A percentile compares a stretch with the other conserved stretches of the same genome.
phyloP scores from a whole-genome alignment of 2,113 vertebrate genomes.

The Lepisosteus osseus region DNA sequence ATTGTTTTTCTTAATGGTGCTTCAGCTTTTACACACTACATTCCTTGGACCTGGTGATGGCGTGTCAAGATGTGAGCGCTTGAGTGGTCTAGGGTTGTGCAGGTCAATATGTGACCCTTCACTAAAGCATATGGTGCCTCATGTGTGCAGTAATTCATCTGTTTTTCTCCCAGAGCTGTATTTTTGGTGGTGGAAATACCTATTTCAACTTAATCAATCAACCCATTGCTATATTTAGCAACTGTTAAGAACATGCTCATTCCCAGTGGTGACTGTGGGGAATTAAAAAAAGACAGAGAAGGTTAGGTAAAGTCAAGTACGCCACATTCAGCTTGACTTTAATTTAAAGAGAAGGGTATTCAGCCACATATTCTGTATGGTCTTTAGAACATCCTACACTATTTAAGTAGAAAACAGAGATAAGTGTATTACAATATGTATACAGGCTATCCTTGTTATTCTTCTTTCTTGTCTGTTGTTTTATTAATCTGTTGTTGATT shows the following conservation, averaged over 20 bases:
- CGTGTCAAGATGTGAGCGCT: slow-evolving; percentile 19
- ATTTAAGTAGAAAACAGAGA: no score
- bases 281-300: slow-evolving; percentile 3
- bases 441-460: no score
- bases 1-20: slow-evolving; percentile 47
- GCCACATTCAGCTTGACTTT: no score
- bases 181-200: slow-evolving; percentile 37
- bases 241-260: slow-evolving; percentile 35
- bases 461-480: no score
- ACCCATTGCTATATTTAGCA: slow-evolving; percentile 41
- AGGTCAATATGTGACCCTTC: slow-evolving; percentile 7
- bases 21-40: slow-evolving; percentile 26
- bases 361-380: no score
- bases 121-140: slow-evolving; percentile 9
- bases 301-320: no score
- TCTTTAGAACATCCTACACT: no score
- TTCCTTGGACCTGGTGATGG: slow-evolving; percentile 11
- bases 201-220: slow-evolving; percentile 51
- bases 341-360: no score
- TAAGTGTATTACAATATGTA: no score
- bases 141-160: slow-evolving; percentile 36
- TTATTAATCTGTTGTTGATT: no score
- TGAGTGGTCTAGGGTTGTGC: not conserved
- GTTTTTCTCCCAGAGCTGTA: slow-evolving; percentile 32
- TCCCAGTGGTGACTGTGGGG: slow-evolving; percentile 12